Evolutionary conservation across 2,113 vertebrate genomes (phyloP).

Genomic region (Ovibos moschatus): DNA sequence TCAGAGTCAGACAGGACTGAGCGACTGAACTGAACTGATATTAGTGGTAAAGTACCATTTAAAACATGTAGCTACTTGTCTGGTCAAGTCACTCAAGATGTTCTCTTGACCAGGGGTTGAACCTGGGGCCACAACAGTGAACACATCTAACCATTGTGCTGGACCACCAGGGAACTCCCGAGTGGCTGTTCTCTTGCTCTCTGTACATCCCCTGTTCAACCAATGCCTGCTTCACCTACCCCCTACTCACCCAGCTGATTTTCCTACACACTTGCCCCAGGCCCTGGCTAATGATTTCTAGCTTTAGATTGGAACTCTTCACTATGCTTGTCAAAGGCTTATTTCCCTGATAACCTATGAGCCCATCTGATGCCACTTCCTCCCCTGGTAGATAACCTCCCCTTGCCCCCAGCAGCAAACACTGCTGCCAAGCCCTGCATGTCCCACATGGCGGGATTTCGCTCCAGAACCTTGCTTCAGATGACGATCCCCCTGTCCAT

Average conservation of each 20-base stretch:
- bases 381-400: not conserved
- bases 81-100: not conserved
- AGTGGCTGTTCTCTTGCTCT: not conserved
- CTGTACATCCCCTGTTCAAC: not conserved
- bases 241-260: not conserved
- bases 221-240: not conserved
- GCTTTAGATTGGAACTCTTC: not conserved
- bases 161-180: not conserved
- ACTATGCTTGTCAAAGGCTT: not conserved
- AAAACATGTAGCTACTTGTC: not conserved
- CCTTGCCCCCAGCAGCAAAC: no score
- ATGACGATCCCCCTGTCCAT: not conserved
- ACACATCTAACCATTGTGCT: not conserved
- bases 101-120: not conserved
- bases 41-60: not conserved
- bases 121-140: not conserved
- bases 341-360: not conserved
- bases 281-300: not conserved
- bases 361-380: not conserved
- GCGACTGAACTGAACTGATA: no score
- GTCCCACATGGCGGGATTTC: not conserved
- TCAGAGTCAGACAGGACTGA: no score
- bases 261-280: not conserved
- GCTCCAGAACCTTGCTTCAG: not conserved
- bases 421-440: not conserved